Conservation (phyloP, 37 sponge, comb jelly and placozoan genomes). For the Halichondria panicea region DNA sequence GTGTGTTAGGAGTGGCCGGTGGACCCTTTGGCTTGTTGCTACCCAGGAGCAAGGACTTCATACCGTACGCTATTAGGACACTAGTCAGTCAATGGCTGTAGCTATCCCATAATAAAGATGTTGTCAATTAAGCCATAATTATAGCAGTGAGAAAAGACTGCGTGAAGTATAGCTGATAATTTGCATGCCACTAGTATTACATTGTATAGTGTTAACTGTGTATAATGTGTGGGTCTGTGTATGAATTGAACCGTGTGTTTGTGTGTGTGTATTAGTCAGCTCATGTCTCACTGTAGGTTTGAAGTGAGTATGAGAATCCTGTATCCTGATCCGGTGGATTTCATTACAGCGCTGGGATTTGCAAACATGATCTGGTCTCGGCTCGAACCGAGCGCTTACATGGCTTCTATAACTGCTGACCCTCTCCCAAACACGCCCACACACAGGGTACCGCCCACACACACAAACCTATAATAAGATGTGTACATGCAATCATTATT, state of each 20-base stretch:
- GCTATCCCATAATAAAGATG: too few relatives aligned
- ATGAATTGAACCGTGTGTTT: too few relatives aligned
- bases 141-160: too few relatives aligned
- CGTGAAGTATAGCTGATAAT: too few relatives aligned
- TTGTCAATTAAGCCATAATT: too few relatives aligned
- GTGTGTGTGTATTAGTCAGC: too few relatives aligned
- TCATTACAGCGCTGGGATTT: constrained; percentile 13
- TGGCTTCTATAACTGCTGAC: constrained; percentile 60
- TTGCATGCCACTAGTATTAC: too few relatives aligned
- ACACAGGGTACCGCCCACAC: constrained; percentile 45
- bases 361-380: constrained; percentile 73
- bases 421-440: constrained; percentile 57
- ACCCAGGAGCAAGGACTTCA: constrained; percentile 69
- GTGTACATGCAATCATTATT: too few relatives aligned
- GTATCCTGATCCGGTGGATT: constrained; percentile 67
- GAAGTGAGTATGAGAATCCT: constrained; percentile 16
- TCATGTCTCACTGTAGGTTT: constrained; percentile 60
- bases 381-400: constrained; percentile 72
- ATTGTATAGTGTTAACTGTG: too few relatives aligned
- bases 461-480: too few relatives aligned
- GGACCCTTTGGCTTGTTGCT: constrained; percentile 73
- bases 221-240: too few relatives aligned
- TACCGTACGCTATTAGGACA: neutral
- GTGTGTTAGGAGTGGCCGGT: constrained; percentile 76
- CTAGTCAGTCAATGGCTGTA: too few relatives aligned